These are phyloP conservation scores for Silurus meridionalis DNA, from an alignment of 2,113 vertebrate genomes.

Conservation along the genomic window DNA sequence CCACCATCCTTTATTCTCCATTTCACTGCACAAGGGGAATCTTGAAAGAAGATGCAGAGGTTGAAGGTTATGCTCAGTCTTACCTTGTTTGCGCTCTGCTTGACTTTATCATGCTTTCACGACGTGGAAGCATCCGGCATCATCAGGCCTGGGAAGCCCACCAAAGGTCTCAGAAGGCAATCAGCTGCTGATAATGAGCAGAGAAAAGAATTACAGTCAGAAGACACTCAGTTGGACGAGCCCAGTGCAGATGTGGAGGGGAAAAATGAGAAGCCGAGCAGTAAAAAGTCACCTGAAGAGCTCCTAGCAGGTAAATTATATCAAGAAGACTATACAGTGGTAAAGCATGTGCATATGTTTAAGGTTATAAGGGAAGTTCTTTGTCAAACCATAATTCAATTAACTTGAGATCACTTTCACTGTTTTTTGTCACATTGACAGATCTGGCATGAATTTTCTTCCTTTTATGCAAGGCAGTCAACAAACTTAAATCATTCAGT, in stretches of 20 bases:
- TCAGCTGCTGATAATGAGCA: background rate
- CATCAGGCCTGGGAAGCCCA: conserved; percentile 16
- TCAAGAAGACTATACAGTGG: background rate
- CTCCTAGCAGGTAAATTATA: conserved; percentile 68
- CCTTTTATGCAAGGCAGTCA: conserved; percentile 17
- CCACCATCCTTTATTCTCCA: background rate
- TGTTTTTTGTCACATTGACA: conserved; percentile 43
- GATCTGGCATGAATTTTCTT: background rate
- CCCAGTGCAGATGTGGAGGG: conserved; percentile 43
- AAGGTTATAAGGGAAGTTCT: background rate
- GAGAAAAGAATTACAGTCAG: conserved; percentile 29
- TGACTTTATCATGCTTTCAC: conserved; percentile 47
- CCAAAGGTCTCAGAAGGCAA: conserved; percentile 43
- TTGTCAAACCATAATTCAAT: background rate
- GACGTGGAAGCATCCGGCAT: conserved; percentile 4
- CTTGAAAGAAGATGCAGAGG: conserved; percentile 37
- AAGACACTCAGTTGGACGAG: conserved; percentile 58
- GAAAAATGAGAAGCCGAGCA: conserved; percentile 62
- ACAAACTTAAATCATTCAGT: conserved; percentile 7
- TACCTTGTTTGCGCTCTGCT: conserved; percentile 57
- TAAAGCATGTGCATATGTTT: background rate
- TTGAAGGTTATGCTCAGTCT: conserved; percentile 32
- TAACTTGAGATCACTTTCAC: background rate
- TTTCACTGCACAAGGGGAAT: background rate
- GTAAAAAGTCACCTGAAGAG: conserved; percentile 73